Percentiles rank a stretch among this genome's conserved stretches.
Evolutionary conservation across 2,888 invertebrate genomes (phyloP).

Genomic region (Quadriops clusia): DNA sequence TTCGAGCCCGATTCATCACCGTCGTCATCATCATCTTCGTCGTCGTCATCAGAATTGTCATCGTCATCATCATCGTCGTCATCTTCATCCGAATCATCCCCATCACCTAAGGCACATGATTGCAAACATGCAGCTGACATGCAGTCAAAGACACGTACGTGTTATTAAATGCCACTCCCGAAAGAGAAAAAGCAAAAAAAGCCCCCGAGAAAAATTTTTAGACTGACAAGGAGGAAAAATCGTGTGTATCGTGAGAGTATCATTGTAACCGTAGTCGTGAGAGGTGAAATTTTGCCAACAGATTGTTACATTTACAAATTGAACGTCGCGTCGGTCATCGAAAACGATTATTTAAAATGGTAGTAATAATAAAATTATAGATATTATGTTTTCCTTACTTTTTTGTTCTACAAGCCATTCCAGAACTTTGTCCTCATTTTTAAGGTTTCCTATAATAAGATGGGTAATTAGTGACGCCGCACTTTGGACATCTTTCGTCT

Average conservation of each 20-base stretch:
- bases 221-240: too few species aligned
- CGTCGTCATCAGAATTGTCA: conserved; percentile 35
- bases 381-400: conserved; percentile 60
- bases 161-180: too few species aligned
- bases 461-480: conserved; percentile 11
- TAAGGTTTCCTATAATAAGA: conserved; percentile 77
- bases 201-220: too few species aligned
- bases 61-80: conserved; percentile 42
- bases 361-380: too few species aligned
- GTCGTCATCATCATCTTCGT: conserved; percentile 41
- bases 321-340: too few species aligned
- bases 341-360: too few species aligned
- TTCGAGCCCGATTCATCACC: conserved; percentile 37
- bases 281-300: too few species aligned
- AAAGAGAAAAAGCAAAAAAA: too few species aligned
- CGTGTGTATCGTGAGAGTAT: too few species aligned
- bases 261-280: too few species aligned
- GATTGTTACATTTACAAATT: too few species aligned
- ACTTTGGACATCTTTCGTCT: not conserved
- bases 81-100: conserved; percentile 39
- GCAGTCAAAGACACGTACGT: conserved; percentile 24
- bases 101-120: conserved; percentile 37
- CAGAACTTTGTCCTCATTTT: conserved; percentile 88
- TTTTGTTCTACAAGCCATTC: conserved; percentile 92
- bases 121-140: conserved; percentile 36